Evolutionary conservation across 2,113 vertebrate genomes (phyloP).

Genomic region (Picathartes gymnocephalus): DNA sequence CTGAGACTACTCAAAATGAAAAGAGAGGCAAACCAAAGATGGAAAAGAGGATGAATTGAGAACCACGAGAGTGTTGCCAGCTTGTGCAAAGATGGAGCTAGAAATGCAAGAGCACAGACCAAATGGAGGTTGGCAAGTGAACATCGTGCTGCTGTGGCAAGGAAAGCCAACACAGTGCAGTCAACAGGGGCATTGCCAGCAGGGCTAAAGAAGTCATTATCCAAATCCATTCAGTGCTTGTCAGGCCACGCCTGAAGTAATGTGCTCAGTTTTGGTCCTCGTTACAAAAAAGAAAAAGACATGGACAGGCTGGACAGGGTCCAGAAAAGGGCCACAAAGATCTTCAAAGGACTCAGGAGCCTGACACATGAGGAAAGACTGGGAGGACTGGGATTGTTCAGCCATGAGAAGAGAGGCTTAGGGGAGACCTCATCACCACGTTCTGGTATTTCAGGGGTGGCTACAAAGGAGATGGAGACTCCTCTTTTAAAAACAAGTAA

Average conservation of each 20-base stretch:
- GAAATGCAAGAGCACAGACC: background rate
- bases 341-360: fast-evolving
- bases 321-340: background rate
- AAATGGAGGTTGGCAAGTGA: background rate
- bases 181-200: background rate
- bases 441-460: background rate
- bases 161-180: fast-evolving
- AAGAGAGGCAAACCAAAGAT: background rate
- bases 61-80: fast-evolving
- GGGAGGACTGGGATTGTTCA: background rate
- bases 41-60: background rate
- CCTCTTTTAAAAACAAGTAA: background rate
- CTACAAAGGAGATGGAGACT: background rate
- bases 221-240: background rate
- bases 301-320: background rate
- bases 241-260: background rate
- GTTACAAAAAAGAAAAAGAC: background rate
- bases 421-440: too few species aligned
- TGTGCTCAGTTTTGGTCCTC: background rate
- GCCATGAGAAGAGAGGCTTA: background rate
- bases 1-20: background rate
- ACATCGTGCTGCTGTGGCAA: background rate
- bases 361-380: background rate
- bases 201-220: background rate
- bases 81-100: fast-evolving